A percentile compares a stretch with the other conserved stretches of the same genome.
Evolutionary conservation across 2,888 invertebrate species (phyloP).

Genomic region (Drosophila greeni): DNA sequence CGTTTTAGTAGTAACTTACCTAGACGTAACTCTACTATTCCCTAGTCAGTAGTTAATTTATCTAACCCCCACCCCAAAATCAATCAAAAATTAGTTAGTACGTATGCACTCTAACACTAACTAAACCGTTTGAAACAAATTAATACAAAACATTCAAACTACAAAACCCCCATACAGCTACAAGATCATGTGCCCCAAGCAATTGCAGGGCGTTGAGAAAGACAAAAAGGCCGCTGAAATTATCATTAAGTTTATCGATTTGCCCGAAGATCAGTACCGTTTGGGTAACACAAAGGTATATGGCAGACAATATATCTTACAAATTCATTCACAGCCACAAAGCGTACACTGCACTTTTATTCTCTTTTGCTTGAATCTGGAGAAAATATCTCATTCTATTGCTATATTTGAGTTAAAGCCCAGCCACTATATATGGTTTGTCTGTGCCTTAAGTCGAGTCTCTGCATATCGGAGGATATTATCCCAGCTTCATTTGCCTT

Average conservation of each 20-base stretch:
- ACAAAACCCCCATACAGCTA: conserved; percentile 86
- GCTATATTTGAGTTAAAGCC: background rate
- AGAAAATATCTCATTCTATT: background rate
- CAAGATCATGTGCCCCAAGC: conserved; percentile 99
- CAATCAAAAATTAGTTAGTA: conserved; percentile 38
- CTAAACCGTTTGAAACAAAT: conserved; percentile 44
- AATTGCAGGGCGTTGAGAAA: conserved; percentile 80
- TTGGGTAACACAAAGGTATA: conserved; percentile 97
- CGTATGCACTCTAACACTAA: conserved; percentile 40
- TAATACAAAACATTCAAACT: conserved; percentile 53
- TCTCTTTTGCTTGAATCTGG: conserved; percentile 17
- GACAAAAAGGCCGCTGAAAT: conserved; percentile 87
- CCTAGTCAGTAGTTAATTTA: conserved; percentile 38
- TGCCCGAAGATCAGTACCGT: conserved; percentile 96
- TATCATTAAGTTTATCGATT: conserved; percentile 89
- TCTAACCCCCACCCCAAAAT: conserved; percentile 21
- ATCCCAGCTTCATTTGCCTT: conserved; percentile 1
- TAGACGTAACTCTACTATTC: conserved; percentile 47
- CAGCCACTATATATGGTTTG: background rate
- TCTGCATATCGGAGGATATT: background rate
- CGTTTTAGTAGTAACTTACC: conserved; percentile 55
- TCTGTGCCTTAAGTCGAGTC: background rate
- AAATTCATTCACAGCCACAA: conserved; percentile 27
- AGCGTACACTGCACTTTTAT: conserved; percentile 7
- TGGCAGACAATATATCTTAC: conserved; percentile 72